Base-by-base conservation (phyloP, 2,797 vertebrate species). In the Chiroxiphia lanceolata region DNA sequence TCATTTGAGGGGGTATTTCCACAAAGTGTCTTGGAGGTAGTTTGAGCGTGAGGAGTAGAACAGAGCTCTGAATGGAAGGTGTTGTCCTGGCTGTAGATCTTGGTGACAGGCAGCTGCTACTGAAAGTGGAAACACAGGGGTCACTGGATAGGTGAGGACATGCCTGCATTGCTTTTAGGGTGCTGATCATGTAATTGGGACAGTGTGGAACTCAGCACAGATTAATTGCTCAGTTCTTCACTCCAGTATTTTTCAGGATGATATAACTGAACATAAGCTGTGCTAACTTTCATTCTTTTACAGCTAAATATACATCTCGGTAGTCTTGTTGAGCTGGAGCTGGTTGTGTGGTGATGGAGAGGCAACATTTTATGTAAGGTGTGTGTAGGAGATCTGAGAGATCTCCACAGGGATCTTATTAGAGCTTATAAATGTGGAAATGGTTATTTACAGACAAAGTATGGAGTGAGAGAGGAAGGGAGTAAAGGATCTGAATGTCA, bases 321-420 rank as follows among this genome's bases (percentile, higher is more conserved):
- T 89, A 81, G 91, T 17, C 87, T 93, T 50, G 72, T 29, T 84
- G 80, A 90, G 95, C 74, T 63, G 27, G 83, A 86, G 77, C 86
- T 94, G 95, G 45, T 84, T 53, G 88, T 89, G 93, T 79, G 83
- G 50, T 71, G 87, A 47, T 79, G 83, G 86, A 92, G 87, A 95
- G 67, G 71, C 93, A 93, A 51, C 12, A 1, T 36, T 95, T 96
- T 95, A 95, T 93, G 88, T 95, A 89, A 96, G 92, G 75, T 0
- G 0, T 92, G 93, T 96, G 95, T 92, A 96, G 94, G 96, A 95
- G 96, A 96, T 77, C 70, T 53, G 88, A 87, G 85, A 88, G 86
- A 89, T 89, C 90, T 94, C 90, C 51, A 25, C 56, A n/a, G 81
- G 90, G 78, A 89, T 93, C 67, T 11, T 14, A 36, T 44, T 82